A percentile compares a stretch with the other conserved stretches of the same genome.
Evolutionary conservation across 2,113 vertebrate species (phyloP).

Genomic region (Bettongia penicillata): DNA sequence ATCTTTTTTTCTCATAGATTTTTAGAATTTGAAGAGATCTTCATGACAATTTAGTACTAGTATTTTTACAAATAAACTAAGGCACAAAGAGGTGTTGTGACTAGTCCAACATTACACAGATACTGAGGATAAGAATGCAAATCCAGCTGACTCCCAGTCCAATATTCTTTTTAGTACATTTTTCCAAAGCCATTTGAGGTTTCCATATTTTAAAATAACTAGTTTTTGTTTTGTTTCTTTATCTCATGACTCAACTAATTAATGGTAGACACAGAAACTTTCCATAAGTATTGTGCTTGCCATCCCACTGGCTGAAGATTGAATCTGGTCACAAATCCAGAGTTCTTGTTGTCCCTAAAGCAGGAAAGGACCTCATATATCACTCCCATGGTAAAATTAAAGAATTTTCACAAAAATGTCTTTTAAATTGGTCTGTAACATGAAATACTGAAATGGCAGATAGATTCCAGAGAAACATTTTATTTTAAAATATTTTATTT

Average conservation of each 20-base stretch:
- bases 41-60: not conserved
- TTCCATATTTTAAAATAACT: constrained; percentile 66
- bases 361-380: not conserved
- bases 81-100: not conserved
- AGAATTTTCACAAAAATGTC: not conserved
- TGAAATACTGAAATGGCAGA: not conserved
- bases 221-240: no score
- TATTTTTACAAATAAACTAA: not conserved
- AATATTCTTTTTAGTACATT: constrained; percentile 32
- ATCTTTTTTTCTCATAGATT: not conserved
- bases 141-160: constrained; percentile 37
- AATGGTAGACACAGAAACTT: not conserved
- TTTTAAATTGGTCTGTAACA: not conserved
- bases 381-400: constrained; percentile 31
- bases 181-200: constrained; percentile 33
- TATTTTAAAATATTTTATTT: constrained; percentile 26
- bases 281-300: constrained; percentile 9
- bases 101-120: not conserved
- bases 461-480: constrained; percentile 47
- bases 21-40: not conserved
- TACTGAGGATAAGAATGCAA: constrained; percentile 14
- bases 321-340: not conserved
- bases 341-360: constrained; percentile 4
- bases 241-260: constrained; percentile 44
- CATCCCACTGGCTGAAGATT: not conserved